Base-by-base conservation (phyloP, 2,797 vertebrate genomes). In the Bufotes viridis region DNA sequence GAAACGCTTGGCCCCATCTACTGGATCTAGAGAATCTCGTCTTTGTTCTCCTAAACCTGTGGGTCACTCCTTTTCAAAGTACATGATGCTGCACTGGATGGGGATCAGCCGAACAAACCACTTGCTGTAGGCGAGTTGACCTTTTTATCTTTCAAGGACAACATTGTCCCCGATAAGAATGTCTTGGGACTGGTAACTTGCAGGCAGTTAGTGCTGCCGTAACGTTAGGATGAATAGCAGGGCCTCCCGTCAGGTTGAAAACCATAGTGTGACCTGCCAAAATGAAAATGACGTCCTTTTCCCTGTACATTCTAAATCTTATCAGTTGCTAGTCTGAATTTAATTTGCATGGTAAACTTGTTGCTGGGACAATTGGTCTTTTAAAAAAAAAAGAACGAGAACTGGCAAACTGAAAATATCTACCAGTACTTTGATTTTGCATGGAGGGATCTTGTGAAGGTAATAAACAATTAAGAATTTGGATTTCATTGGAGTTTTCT, bases 101-200 rank as follows among this genome's bases (percentile, higher is more conserved):
- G 85, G 80, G 85, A 87, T 89, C 88, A 89, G 88, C 74, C 63
- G 34, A 83, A 86, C 88, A 89, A 87, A 83, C 84, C 84, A 7
- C 85, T 86, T 89, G 85, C 85, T 87, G 84, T 89, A 81, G 84
- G 80, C 88, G 63, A 83, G 84, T 87, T 89, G 82, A 89, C 88
- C 88, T 89, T 87, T 89, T 83, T 89, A 89, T 89, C 84, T 83
- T 79, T 79, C 84, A 89, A 87, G 88, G 74, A 86, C 88, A 78
- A 78, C 72, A 75, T 67, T 89, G 79, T 87, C 61, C 18, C 42
- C 34, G 88, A 89, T 89, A 89, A 89, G 79, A 89, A 87, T 89
- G 88, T 89, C 85, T 87, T 89, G 84, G 80, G 88, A 89, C 85
- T 87, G 74, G 88, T 87, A 87, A 79, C 55, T 79, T 24, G 67